Percentiles rank a stretch among this genome's conserved stretches.
These are phyloP conservation scores for Blomia tropicalis DNA, from an alignment of 2,888 invertebrate genomes.

Conservation along the genomic window DNA sequence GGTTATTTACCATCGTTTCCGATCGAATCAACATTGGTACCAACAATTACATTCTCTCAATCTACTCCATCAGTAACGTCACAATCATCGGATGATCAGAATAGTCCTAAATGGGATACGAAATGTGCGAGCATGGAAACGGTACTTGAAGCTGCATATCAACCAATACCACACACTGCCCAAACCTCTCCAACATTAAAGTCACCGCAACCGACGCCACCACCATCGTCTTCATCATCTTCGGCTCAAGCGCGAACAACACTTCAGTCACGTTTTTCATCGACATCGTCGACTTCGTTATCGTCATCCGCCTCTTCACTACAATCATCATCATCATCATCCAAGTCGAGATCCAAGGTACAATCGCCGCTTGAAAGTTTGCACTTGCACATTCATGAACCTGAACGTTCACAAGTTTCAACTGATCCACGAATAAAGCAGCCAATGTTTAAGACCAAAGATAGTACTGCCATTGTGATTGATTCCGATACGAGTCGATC, in stretches of 20 bases:
- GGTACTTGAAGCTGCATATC: background rate
- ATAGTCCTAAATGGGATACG: conserved; percentile 6
- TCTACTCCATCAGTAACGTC: conserved; percentile 21
- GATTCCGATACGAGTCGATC: too few relatives aligned
- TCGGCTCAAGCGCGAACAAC: too few relatives aligned
- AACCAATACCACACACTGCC: too few relatives aligned
- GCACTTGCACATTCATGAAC: background rate
- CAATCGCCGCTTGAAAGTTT: background rate
- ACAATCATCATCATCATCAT: background rate
- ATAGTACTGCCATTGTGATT: background rate
- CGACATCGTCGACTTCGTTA: background rate
- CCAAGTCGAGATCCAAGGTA: too few relatives aligned
- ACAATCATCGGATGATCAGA: conserved; percentile 16
- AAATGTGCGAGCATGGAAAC: conserved; percentile 1
- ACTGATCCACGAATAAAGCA: too few relatives aligned
- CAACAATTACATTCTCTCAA: conserved; percentile 18
- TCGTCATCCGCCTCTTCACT: background rate
- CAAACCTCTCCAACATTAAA: background rate
- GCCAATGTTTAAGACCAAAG: background rate
- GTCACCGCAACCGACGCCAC: too few relatives aligned
- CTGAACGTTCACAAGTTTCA: too few relatives aligned
- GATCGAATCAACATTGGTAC: conserved; percentile 8
- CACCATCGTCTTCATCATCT: too few relatives aligned
- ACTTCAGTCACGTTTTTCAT: background rate
- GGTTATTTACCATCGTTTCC: background rate